Conservation (phyloP, 2,888 invertebrate genomes). For the Sphaerophoria taeniata region DNA sequence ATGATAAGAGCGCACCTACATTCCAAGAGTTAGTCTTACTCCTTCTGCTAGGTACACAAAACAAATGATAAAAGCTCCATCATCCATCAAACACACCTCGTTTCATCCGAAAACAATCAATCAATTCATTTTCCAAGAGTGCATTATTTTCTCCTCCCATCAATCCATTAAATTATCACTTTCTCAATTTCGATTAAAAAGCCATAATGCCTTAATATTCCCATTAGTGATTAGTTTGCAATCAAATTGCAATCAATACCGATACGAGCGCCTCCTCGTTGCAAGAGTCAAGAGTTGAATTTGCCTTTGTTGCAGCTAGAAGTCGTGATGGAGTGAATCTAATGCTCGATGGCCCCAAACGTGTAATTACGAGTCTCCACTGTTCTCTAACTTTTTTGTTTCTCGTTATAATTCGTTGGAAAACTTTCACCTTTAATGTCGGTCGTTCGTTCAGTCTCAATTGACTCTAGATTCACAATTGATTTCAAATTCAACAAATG, state of each 20-base stretch:
- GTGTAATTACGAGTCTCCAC: slow-evolving; percentile 48
- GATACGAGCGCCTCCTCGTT: slow-evolving; percentile 37
- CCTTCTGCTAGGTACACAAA: too few species aligned
- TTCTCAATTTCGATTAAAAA: slow-evolving; percentile 59
- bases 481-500: slow-evolving; percentile 55
- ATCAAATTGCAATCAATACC: slow-evolving; percentile 60
- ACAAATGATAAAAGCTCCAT: neutral
- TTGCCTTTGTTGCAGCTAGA: neutral
- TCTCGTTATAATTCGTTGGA: slow-evolving; percentile 43
- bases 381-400: slow-evolving; percentile 37
- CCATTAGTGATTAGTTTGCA: slow-evolving; percentile 64
- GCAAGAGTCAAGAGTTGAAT: neutral
- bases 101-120: neutral
- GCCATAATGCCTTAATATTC: slow-evolving; percentile 44
- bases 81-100: neutral
- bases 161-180: slow-evolving; percentile 60
- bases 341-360: slow-evolving; percentile 32
- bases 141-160: slow-evolving; percentile 9
- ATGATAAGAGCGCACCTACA: too few species aligned
- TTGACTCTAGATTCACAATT: slow-evolving; percentile 42
- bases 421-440: slow-evolving; percentile 63
- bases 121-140: neutral
- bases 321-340: neutral
- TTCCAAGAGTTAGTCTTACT: too few species aligned
- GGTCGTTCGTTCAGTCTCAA: neutral